Conservation (phyloP, 2,113 vertebrate genomes). For the Rutilus rutilus region DNA sequence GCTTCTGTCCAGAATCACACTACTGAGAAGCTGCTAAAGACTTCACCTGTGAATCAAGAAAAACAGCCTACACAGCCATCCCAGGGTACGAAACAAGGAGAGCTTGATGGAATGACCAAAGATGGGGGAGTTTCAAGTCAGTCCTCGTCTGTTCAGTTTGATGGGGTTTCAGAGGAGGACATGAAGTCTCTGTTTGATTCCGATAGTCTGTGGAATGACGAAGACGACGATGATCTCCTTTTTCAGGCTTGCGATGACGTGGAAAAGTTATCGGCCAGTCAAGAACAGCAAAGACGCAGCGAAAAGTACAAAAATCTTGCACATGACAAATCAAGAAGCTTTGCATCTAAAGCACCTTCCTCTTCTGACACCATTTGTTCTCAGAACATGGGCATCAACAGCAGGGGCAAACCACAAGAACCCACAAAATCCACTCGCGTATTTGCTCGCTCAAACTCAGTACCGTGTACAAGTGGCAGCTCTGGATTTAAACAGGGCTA, state of each 20-base stretch:
- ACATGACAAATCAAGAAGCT: not conserved
- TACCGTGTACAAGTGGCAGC: slow-evolving; percentile 21
- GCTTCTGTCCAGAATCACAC: slow-evolving; percentile 56
- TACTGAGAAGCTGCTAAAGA: slow-evolving; percentile 39
- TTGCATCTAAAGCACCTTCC: slow-evolving; percentile 24
- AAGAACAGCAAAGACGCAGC: slow-evolving; percentile 52
- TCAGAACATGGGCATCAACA: not conserved
- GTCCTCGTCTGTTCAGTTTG: not conserved
- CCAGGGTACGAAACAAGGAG: not conserved
- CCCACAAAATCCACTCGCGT: not conserved
- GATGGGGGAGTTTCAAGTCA: not conserved
- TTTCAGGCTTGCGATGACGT: slow-evolving; percentile 89
- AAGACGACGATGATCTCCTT: slow-evolving; percentile 82
- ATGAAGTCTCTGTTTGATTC: slow-evolving; percentile 56
- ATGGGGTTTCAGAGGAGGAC: slow-evolving; percentile 51
- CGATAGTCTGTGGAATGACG: slow-evolving; percentile 78
- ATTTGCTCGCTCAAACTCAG: slow-evolving; percentile 46
- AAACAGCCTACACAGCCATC: not conserved
- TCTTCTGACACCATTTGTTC: not conserved
- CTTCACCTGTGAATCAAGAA: not conserved
- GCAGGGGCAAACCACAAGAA: not conserved
- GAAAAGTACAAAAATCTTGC: slow-evolving; percentile 21
- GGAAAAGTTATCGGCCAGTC: slow-evolving; percentile 82
- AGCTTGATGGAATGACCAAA: not conserved
- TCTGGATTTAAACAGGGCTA: not conserved